These are phyloP conservation scores for Hyperopisus bebe DNA, from an alignment of 2,113 vertebrate genomes.

Conservation along the genomic window DNA sequence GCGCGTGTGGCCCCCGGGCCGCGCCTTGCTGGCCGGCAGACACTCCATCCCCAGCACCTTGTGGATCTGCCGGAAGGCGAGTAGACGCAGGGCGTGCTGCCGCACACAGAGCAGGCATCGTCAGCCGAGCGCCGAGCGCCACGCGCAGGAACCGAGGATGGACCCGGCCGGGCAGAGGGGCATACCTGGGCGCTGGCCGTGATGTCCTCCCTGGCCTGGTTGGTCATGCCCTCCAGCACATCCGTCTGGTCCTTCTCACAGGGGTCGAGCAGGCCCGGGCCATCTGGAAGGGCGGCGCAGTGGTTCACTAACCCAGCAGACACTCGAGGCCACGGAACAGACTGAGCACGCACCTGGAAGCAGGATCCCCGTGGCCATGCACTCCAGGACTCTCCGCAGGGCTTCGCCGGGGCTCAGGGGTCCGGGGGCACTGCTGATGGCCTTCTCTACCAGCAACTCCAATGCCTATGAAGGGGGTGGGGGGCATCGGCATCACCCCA, in stretches of 20 bases:
- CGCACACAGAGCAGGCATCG: not conserved
- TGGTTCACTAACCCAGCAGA: not conserved
- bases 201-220: constrained; percentile 64
- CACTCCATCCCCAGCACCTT: constrained; percentile 62
- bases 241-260: constrained; percentile 67
- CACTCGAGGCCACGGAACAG: not conserved
- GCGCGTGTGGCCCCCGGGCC: constrained; percentile 46
- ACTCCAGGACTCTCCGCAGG: constrained; percentile 64
- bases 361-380: constrained; percentile 58
- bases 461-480: constrained; percentile 45
- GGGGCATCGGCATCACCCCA: not conserved
- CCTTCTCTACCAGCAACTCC: constrained; percentile 67
- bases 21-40: constrained; percentile 46
- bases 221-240: constrained; percentile 52
- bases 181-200: constrained; percentile 65
- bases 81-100: constrained; percentile 61
- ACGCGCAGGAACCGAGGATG: not conserved
- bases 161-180: not conserved
- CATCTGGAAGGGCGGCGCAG: constrained; percentile 48
- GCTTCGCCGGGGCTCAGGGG: constrained; percentile 64
- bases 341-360: constrained; percentile 53
- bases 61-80: constrained; percentile 68
- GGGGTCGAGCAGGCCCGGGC: constrained; percentile 69
- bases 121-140: not conserved
- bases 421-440: constrained; percentile 54